Evolutionary conservation across 2,797 vertebrate species (phyloP), one percentile per base, ranked within the genome.

Genomic region (Gadopsis bispinosus): DNA sequence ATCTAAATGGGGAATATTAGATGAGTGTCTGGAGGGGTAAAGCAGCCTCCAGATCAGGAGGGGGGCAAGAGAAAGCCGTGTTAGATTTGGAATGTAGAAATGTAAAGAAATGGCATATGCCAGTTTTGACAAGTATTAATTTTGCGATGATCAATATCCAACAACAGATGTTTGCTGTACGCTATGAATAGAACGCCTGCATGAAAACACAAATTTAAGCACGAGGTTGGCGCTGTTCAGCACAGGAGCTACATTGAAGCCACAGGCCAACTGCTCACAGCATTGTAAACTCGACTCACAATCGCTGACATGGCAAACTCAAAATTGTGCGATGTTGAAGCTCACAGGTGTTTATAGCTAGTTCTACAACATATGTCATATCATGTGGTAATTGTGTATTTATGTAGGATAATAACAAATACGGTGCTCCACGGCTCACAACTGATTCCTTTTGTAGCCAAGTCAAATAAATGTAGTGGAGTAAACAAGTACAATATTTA

Each of bases 1-100:
- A 70, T 69, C 65, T 3, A 61, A 70, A 37, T 4, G 5, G 14
- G n/a, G 4, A 64, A 65, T 54, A 35, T 53, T 54, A 17, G 20
- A 63, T 51, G 51, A 56, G 33, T 13, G 50, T 22, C 22, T 48
- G 39, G 9, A 48, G 39, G 11, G 1, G 12, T 20, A 35, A 43
- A 43, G 1, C 48, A 43, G 37, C 50, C 17, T 66, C 20, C 20
- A 50, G 50, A 69, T 51, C 33, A 33, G 12, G 13, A 58, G 12
- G 20, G 8, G n/a, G 51, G 35, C 17, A 29, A 13, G 14, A 69
- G 10, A 71, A 37, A 48, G 0, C 51, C 16, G 37, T 67, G 54
- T 67, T 26, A 67, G 33, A 39, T 67, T 41, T 26, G 29, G 22
- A 26, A 53, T 14, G 12, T 16, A 48, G 22, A 48, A 61, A 55